Conservation (phyloP, 2,888 invertebrate genomes). For the Sisyra nigra region DNA sequence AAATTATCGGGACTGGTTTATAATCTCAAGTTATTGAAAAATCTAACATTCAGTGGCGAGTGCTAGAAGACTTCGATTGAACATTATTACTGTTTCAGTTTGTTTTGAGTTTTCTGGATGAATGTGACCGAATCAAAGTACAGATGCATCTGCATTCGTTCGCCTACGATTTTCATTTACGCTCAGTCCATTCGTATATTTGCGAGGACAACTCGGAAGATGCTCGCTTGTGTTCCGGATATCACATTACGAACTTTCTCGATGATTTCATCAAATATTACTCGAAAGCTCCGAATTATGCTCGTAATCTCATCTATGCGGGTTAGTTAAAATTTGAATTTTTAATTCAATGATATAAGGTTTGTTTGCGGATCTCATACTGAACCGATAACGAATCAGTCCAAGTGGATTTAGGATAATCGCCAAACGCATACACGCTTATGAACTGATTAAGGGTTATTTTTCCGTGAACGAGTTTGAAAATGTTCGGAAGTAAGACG, state of each 20-base stretch:
- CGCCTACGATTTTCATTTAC: slow-evolving; percentile 59
- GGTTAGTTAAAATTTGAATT: slow-evolving; percentile 28
- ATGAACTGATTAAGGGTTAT: too few relatives aligned
- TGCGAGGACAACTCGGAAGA: slow-evolving; percentile 33
- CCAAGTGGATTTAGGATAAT: too few relatives aligned
- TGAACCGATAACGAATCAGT: too few relatives aligned
- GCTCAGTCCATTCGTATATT: slow-evolving; percentile 48
- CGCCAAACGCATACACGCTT: too few relatives aligned
- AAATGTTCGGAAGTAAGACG: too few relatives aligned
- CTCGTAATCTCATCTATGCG: slow-evolving; percentile 52
- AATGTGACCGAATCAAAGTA: slow-evolving; percentile 51
- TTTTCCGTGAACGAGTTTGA: too few relatives aligned
- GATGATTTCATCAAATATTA: slow-evolving; percentile 65
- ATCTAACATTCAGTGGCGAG: too few relatives aligned
- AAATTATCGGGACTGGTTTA: too few relatives aligned
- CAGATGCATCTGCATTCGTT: slow-evolving; percentile 62
- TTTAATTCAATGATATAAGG: too few relatives aligned
- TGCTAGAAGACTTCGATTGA: too few relatives aligned
- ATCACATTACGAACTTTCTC: slow-evolving; percentile 55
- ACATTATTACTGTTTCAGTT: slow-evolving; percentile 26
- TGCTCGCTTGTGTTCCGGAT: slow-evolving; percentile 35
- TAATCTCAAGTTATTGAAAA: too few relatives aligned
- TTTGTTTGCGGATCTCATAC: too few relatives aligned
- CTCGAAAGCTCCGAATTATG: slow-evolving; percentile 58
- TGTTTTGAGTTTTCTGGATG: slow-evolving; percentile 43